phyloP scores from a whole-genome alignment of 2,797 vertebrate species.

The Acrossocheilus fasciatus region DNA sequence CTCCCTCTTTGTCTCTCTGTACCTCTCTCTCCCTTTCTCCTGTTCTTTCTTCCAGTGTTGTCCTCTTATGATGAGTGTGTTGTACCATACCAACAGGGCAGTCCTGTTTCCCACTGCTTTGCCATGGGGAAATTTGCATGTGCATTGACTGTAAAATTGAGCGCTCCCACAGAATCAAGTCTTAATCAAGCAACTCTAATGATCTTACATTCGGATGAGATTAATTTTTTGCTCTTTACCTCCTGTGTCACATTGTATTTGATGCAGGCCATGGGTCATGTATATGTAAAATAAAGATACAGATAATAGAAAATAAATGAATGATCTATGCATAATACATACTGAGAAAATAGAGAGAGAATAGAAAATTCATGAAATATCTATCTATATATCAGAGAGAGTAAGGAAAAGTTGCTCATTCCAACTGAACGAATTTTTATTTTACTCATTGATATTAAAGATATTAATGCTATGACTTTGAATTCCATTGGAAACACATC shows the following conservation, averaged over 20 bases:
- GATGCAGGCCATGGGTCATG: conserved; percentile 29
- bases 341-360: not conserved
- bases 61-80: conserved; percentile 49
- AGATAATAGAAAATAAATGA: not conserved
- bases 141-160: conserved; percentile 77
- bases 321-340: not conserved
- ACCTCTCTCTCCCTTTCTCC: conserved; percentile 37
- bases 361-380: not conserved
- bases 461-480: not conserved
- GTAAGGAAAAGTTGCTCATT: not conserved
- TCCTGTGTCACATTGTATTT: conserved; percentile 50
- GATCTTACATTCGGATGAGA: conserved; percentile 63
- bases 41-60: conserved; percentile 13
- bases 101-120: conserved; percentile 49
- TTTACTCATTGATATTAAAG: not conserved
- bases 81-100: conserved; percentile 54
- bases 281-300: conserved; percentile 24
- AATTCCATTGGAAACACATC: not conserved
- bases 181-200: conserved; percentile 75
- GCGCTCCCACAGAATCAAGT: conserved; percentile 71
- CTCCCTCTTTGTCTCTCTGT: conserved; percentile 27
- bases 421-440: not conserved
- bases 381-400: not conserved
- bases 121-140: conserved; percentile 70
- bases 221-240: conserved; percentile 56